Percentiles rank a stretch among this genome's conserved stretches.
These are phyloP conservation scores for Hermetia illucens DNA, from an alignment of 1,140 invertebrate genomes.

Conservation along the genomic window DNA sequence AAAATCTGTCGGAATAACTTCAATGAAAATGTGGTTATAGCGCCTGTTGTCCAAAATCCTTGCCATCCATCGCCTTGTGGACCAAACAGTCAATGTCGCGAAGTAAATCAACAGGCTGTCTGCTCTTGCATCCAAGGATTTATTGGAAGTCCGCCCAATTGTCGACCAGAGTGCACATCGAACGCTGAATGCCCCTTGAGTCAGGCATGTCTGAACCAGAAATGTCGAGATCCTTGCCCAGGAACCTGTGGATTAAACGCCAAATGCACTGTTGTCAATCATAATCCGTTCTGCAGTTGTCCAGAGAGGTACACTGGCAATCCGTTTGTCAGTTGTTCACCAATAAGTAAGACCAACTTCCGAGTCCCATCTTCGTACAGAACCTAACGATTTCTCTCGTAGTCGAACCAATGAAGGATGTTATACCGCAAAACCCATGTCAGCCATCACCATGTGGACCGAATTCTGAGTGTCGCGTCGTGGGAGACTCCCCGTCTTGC, in stretches of 20 bases:
- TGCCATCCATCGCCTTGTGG: constrained; percentile 64
- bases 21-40: constrained; percentile 46
- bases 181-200: constrained; percentile 56
- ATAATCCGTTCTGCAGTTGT: constrained; percentile 46
- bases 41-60: constrained; percentile 33
- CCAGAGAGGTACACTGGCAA: constrained; percentile 42
- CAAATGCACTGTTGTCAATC: constrained; percentile 42
- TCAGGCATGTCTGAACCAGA: constrained; percentile 61
- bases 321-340: constrained; percentile 46
- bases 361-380: constrained; percentile 35
- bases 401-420: constrained; percentile 24
- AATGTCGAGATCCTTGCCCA: constrained; percentile 63
- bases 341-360: constrained; percentile 40
- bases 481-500: constrained; percentile 49
- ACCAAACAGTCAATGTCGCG: constrained; percentile 59
- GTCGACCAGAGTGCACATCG: constrained; percentile 60
- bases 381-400: constrained; percentile 12
- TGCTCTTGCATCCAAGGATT: constrained; percentile 58
- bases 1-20: constrained; percentile 42
- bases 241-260: constrained; percentile 57
- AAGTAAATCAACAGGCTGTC: constrained; percentile 53
- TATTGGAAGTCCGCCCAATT: constrained; percentile 54
- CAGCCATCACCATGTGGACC: constrained; percentile 57
- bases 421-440: constrained; percentile 38
- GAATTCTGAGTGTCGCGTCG: constrained; percentile 51